These are phyloP conservation scores for Emys orbicularis DNA, from an alignment of 2,797 vertebrate species.

Conservation along the genomic window DNA sequence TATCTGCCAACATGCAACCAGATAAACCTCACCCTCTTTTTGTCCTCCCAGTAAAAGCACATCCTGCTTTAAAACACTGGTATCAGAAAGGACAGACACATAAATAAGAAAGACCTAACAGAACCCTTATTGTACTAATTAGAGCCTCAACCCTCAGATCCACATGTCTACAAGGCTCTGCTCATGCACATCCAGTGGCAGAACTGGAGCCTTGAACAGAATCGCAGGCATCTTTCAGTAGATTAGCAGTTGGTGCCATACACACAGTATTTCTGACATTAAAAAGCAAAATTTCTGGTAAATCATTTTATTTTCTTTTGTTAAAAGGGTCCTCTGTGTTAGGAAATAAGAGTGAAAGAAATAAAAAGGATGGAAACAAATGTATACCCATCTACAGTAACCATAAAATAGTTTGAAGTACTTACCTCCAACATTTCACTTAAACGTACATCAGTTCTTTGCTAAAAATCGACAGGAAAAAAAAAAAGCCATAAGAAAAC, in stretches of 20 bases:
- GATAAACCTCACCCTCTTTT: neutral
- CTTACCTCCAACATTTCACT: conserved; percentile 99
- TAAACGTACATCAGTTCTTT: conserved; percentile 98
- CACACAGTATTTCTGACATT: neutral
- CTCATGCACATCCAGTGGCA: neutral
- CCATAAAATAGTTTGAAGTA: neutral
- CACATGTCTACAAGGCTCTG: neutral
- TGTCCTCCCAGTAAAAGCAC: neutral
- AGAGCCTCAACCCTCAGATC: neutral
- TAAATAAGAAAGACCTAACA: neutral
- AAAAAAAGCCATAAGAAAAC: neutral
- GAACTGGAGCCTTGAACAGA: neutral
- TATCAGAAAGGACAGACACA: neutral
- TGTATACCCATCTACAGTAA: neutral
- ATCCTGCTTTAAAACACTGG: neutral
- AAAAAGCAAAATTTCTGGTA: neutral
- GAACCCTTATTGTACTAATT: neutral
- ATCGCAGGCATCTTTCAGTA: neutral
- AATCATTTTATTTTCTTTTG: neutral
- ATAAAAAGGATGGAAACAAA: neutral
- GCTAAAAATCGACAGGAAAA: conserved; percentile 80
- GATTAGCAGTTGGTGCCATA: neutral
- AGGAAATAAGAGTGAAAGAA: neutral
- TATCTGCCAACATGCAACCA: neutral
- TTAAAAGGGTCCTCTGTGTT: neutral